Conservation (phyloP, 2,888 invertebrate species). For the Podabrus alpinus region DNA sequence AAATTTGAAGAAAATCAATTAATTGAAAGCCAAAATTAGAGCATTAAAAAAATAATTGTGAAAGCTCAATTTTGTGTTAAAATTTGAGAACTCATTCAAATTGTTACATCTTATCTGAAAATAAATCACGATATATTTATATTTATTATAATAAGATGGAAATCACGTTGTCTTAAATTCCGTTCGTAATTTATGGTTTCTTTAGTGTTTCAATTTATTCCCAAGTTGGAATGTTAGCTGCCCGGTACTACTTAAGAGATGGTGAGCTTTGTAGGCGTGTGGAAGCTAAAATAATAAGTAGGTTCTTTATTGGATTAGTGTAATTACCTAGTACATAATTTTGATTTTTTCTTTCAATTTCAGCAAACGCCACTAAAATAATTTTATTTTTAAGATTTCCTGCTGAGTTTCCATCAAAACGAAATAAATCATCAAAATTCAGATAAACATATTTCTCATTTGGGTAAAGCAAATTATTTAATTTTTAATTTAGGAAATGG, state of each 20-base stretch:
- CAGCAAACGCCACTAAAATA: not conserved
- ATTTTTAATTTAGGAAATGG: slow-evolving; percentile 13
- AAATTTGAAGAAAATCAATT: not conserved
- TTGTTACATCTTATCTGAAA: not conserved
- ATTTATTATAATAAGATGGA: slow-evolving; percentile 52
- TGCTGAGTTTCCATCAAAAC: slow-evolving; percentile 14
- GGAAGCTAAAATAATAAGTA: slow-evolving; percentile 49
- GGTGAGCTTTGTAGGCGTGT: slow-evolving; percentile 49
- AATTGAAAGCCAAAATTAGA: not conserved
- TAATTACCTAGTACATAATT: slow-evolving; percentile 44
- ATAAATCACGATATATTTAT: slow-evolving; percentile 34
- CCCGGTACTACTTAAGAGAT: slow-evolving; percentile 17
- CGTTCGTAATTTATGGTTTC: slow-evolving; percentile 53
- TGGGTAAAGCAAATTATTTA: slow-evolving; percentile 9
- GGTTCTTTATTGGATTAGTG: slow-evolving; percentile 53
- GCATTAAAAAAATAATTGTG: not conserved
- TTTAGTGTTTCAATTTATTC: slow-evolving; percentile 54
- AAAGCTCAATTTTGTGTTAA: not conserved
- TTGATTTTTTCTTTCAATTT: not conserved
- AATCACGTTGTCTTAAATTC: slow-evolving; percentile 52
- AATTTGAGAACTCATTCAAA: not conserved
- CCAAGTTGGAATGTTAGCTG: slow-evolving; percentile 33
- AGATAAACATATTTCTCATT: not conserved
- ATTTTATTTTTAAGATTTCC: slow-evolving; percentile 4
- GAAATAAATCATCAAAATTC: slow-evolving; percentile 12